A percentile compares a stretch with the other conserved stretches of the same genome.
phyloP scores from a whole-genome alignment of 2,888 invertebrate genomes.

The Dermolepida albohirtum region DNA sequence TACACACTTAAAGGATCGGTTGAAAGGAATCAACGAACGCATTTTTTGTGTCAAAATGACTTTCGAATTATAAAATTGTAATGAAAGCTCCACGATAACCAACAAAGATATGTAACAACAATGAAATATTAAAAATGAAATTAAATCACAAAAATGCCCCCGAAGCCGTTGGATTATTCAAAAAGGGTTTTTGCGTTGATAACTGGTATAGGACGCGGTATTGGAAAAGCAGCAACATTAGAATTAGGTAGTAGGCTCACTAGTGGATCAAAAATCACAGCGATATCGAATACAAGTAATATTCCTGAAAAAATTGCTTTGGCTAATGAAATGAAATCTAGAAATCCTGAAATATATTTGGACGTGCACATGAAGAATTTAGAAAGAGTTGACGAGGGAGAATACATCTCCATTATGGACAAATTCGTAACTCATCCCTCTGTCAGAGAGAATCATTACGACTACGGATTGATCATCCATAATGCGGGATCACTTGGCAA shows the following conservation, averaged over 20 bases:
- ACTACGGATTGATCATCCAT: constrained; percentile 78
- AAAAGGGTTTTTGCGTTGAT: constrained; percentile 75
- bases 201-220: constrained; percentile 89
- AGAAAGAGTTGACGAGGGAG: constrained; percentile 65
- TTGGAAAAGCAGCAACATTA: constrained; percentile 84
- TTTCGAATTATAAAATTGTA: neutral
- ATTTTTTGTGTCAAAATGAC: neutral
- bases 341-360: constrained; percentile 67
- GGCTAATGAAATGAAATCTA: constrained; percentile 7
- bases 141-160: neutral
- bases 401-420: constrained; percentile 68
- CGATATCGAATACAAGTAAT: constrained; percentile 75
- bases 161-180: constrained; percentile 46
- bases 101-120: too few species aligned
- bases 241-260: constrained; percentile 75
- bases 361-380: constrained; percentile 70
- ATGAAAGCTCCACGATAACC: too few species aligned
- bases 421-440: constrained; percentile 53
- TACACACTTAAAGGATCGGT: too few species aligned
- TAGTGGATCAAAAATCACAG: constrained; percentile 77
- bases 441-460: constrained; percentile 1
- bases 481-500: constrained; percentile 89
- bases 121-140: neutral
- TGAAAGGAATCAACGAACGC: too few species aligned
- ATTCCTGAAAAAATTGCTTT: constrained; percentile 71